Evolutionary conservation across 2,113 vertebrate species (phyloP).

Genomic region (Hyaena hyaena): DNA sequence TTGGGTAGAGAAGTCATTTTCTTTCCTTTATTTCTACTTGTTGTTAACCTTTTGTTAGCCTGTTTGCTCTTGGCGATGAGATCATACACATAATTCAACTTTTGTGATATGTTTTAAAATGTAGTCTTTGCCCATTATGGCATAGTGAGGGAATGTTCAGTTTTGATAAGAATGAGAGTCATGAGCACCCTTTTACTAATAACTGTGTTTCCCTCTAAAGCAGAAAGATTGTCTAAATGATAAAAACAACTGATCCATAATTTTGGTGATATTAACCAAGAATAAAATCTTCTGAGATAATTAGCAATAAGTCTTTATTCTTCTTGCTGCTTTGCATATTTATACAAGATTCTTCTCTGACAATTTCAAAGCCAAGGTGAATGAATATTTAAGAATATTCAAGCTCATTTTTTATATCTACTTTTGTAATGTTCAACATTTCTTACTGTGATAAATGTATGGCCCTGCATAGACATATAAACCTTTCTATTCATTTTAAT

Average conservation of each 20-base stretch:
- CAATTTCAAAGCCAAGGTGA: background rate
- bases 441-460: slow-evolving; percentile 29
- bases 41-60: background rate
- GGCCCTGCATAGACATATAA: background rate
- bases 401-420: slow-evolving; percentile 4
- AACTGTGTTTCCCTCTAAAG: background rate
- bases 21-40: background rate
- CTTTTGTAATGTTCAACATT: background rate
- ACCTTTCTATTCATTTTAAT: background rate
- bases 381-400: slow-evolving; percentile 30
- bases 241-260: background rate
- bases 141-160: background rate
- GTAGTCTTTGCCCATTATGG: background rate
- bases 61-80: background rate
- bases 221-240: slow-evolving; percentile 2
- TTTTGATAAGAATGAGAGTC: background rate
- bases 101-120: background rate
- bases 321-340: slow-evolving; percentile 27
- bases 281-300: slow-evolving; percentile 21
- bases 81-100: background rate
- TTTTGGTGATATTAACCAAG: slow-evolving; percentile 39
- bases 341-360: background rate
- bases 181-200: background rate
- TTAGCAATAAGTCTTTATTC: slow-evolving; percentile 31
- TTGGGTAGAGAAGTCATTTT: background rate